Conservation (phyloP, 2,888 invertebrate species). For the Aspidiotus rigidus region DNA sequence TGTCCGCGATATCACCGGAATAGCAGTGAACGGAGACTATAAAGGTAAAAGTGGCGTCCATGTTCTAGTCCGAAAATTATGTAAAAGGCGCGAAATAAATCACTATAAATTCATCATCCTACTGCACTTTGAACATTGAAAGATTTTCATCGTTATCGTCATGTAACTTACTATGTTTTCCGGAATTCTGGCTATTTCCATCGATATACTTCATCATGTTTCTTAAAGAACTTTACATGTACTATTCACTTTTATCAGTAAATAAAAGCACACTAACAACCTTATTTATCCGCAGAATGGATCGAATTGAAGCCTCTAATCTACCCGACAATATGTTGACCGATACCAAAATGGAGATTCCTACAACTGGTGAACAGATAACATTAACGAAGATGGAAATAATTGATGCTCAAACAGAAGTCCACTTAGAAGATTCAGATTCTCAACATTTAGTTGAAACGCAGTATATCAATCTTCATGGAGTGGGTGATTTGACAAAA, state of each 20-base stretch:
- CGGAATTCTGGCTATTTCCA: background rate
- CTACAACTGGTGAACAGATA: constrained; percentile 17
- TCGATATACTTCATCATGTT: background rate
- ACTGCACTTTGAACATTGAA: background rate
- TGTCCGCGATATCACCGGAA: background rate
- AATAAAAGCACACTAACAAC: too few relatives aligned
- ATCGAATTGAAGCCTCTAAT: constrained; percentile 3
- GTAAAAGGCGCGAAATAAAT: constrained; percentile 27
- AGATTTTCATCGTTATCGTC: background rate
- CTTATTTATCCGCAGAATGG: constrained; percentile 6
- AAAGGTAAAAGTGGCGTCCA: constrained; percentile 30
- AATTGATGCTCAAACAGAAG: constrained; percentile 20
- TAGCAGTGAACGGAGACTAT: background rate
- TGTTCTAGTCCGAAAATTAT: constrained; percentile 17
- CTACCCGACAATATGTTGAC: constrained; percentile 17
- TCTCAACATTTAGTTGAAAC: constrained; percentile 38
- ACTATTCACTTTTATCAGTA: background rate
- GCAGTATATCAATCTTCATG: constrained; percentile 45
- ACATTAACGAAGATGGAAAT: constrained; percentile 24
- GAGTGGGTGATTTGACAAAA: constrained; percentile 40
- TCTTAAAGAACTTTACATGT: background rate
- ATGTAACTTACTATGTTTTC: background rate
- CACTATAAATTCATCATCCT: background rate
- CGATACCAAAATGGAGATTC: constrained; percentile 16
- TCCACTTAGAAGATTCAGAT: constrained; percentile 18